Base-by-base conservation (phyloP, 2,888 invertebrate species). In the Heteropelma amictum region DNA sequence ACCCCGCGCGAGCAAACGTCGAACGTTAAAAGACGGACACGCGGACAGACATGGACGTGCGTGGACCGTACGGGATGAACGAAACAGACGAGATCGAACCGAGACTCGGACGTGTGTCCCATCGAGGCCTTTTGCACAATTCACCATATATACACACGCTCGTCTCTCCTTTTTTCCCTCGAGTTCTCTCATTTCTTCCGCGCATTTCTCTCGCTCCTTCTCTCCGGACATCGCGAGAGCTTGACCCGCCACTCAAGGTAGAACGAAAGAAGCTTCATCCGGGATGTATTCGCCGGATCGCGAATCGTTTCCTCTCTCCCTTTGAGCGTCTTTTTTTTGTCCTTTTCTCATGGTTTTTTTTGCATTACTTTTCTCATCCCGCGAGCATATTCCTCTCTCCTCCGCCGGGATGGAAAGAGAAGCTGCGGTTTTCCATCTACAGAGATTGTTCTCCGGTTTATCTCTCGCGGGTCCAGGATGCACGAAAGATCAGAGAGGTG, bases 31-130 rank as follows among this genome's bases (percentile, higher is more conserved):
- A 74, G 78, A 77, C 79, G 73, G 77, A 81, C 79, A 73, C 74
- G n/a, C n/a, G 77, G 81, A 82, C 77, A 64, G 80, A 83, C 83
- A 79, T 80, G 80, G 81, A 84, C 81, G 81, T 72, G 81, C 80
- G 80, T 61, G 63, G 56, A 63, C 70, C 81, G 81, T 77, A 82
- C 81, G 77, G 77, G 76, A 64, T 80, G 80, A 80, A 83, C 81
- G 78, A 72, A 74, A 82, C 82, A n/a, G n/a, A n/a, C n/a, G n/a
- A n/a, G n/a, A n/a, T n/a, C n/a, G 81, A 80, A 70, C 64, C 77
- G 81, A 79, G 79, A 73, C 76, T 64, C 67, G 72, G 70, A 70
- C 77, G 72, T 77, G 69, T 75, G 65, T 65, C 79, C 76, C 74
- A 64, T 67, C 76, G 58, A 72, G 79, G 79, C 70, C 60, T 61